These are phyloP conservation scores for Drosophila longiperda DNA, from an alignment of 2,888 invertebrate species.

Conservation along the genomic window DNA sequence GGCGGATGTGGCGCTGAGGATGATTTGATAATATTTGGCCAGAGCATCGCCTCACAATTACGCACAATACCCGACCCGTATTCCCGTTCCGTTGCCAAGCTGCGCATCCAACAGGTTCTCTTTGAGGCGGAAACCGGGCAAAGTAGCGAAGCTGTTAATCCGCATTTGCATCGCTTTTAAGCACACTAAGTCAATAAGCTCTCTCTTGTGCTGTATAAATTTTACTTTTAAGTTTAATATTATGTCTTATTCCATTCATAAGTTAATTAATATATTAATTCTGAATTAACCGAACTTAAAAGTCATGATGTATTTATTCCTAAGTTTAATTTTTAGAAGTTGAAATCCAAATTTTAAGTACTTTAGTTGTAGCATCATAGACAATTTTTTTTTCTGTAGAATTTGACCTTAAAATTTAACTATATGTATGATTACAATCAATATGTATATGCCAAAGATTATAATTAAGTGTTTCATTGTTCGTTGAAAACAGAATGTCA, in stretches of 20 bases:
- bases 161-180: conserved; percentile 42
- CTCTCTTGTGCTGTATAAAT: conserved; percentile 3
- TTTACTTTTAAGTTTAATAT: conserved; percentile 9
- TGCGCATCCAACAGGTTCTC: conserved; percentile 81
- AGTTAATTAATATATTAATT: neutral
- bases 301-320: neutral
- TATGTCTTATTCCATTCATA: neutral
- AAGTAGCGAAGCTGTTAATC: conserved; percentile 43
- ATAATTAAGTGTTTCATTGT: neutral
- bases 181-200: neutral
- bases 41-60: conserved; percentile 78
- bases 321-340: neutral
- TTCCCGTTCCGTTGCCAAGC: conserved; percentile 79
- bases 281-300: neutral
- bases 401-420: neutral
- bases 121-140: conserved; percentile 82
- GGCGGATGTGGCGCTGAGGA: conserved; percentile 42
- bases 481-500: neutral
- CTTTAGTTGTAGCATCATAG: neutral
- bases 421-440: neutral
- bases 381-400: neutral
- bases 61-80: conserved; percentile 75
- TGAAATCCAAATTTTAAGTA: neutral
- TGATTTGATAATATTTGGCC: conserved; percentile 74
- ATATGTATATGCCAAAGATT: conserved; percentile 9